Base-by-base conservation (phyloP, 2,888 invertebrate genomes). In the Lycophotia porphyrea region DNA sequence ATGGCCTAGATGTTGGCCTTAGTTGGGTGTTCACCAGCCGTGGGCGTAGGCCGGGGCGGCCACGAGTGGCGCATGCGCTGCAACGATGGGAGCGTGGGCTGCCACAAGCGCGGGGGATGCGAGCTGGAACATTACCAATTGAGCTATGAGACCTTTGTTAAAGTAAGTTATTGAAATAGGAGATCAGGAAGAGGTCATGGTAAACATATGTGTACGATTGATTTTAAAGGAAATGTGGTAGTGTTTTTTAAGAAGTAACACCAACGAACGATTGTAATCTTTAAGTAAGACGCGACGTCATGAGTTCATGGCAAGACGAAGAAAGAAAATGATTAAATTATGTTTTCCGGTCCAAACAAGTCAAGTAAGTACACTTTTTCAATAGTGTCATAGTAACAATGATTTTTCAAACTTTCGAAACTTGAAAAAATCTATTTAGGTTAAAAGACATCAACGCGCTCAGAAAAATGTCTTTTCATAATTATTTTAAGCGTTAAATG, bases 61-160 rank as follows among this genome's bases (percentile, higher is more conserved):
- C 2, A 92, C 89, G 82, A 91, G 21, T 64, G 93, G 92, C 27
- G 92, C 93, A 80, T 94, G 95, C 44, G 95, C 95, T 47, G 94
- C 94, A 13, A 93, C 94, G 27, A 93, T 89, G 31, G 74, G 94
- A 15, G 93, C 92, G 31, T 90, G 94, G n/a, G 94, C 94, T 47
- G 93, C 94, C 0, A 92, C 94, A 4, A 94, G 91, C 39, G 91
- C 92, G 21, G 96, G 96, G 39, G 95, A 91, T 0, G 96, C 95
- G 63, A 96, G 92, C 96, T 96, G 89, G 4, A 87, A 88, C 31
- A 39, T 58, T 21, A 27, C 5, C 0, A 67, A 8, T 21, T n/a
- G 21, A 24, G 36, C 15, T 27, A 21, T 49, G 24, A n/a, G 15
- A 21, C 0, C 9, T 15, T 5, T 34, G 31, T 34, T 42, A 15